Percentiles rank a stretch among this genome's conserved stretches.
Evolutionary conservation across 2,888 invertebrate genomes (phyloP).

Genomic region (Chymomyza caudatula): DNA sequence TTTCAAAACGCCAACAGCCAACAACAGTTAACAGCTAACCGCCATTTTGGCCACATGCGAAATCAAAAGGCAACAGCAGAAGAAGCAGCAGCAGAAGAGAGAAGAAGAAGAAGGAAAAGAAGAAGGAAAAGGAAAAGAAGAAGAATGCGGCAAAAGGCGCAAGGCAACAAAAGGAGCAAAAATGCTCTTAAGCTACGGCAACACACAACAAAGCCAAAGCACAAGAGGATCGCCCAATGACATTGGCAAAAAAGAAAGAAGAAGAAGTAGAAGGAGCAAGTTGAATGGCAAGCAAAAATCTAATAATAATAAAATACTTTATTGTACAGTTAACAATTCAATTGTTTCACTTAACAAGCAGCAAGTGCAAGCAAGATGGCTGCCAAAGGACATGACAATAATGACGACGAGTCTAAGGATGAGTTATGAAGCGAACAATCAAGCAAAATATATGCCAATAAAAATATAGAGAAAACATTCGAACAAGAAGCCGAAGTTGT

Average conservation of each 20-base stretch:
- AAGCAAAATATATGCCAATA: neutral
- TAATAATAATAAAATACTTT: conserved; percentile 70
- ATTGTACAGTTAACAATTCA: conserved; percentile 69
- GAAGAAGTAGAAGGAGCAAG: neutral
- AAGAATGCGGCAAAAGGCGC: neutral
- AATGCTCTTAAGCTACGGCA: neutral
- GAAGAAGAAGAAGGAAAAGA: conserved; percentile 18
- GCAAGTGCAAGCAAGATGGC: neutral
- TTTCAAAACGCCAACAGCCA: conserved; percentile 24
- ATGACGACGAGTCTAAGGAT: neutral
- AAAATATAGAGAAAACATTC: neutral
- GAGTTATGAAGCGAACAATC: neutral
- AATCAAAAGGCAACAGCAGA: neutral
- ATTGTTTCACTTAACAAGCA: conserved; percentile 65
- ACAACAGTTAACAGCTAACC: neutral
- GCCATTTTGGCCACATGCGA: neutral
- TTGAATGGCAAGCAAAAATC: conserved; percentile 45
- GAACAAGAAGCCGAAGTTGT: no score
- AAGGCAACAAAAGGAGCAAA: conserved; percentile 25
- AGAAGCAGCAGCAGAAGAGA: neutral
- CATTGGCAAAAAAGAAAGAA: conserved; percentile 8
- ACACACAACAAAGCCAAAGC: neutral
- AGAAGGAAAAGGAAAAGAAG: conserved; percentile 15
- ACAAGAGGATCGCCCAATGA: neutral
- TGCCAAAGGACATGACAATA: neutral